Conservation (phyloP, 2,888 invertebrate species). For the Maniola hyperantus region DNA sequence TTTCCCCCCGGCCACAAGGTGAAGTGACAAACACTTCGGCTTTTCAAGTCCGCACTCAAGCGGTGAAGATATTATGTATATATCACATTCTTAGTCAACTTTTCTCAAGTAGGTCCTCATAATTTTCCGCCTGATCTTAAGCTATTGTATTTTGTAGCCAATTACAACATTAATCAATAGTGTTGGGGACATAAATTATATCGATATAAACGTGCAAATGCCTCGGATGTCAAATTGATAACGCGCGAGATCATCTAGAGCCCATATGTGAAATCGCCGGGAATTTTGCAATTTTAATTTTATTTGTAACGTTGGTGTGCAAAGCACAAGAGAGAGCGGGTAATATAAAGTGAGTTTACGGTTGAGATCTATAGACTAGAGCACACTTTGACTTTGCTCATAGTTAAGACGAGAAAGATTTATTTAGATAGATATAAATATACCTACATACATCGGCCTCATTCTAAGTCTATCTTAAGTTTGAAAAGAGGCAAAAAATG, state of each 20-base stretch:
- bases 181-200: conserved; percentile 76
- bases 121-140: background rate
- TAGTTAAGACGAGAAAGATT: too few relatives aligned
- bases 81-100: background rate
- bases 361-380: background rate
- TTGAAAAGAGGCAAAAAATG: too few relatives aligned
- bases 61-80: background rate
- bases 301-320: conserved; percentile 69
- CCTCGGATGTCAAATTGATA: conserved; percentile 74
- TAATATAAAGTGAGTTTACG: background rate
- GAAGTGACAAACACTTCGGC: too few relatives aligned
- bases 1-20: too few relatives aligned
- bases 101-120: background rate
- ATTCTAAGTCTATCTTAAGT: too few relatives aligned
- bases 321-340: conserved; percentile 46
- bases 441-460: too few relatives aligned
- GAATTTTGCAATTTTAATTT: conserved; percentile 82
- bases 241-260: conserved; percentile 74
- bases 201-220: conserved; percentile 70
- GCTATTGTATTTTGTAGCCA: conserved; percentile 50
- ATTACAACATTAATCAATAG: conserved; percentile 75
- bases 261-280: conserved; percentile 81
- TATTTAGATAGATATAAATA: too few relatives aligned
- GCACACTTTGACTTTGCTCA: too few relatives aligned
- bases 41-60: background rate